phyloP scores from a whole-genome alignment of 2,888 invertebrate species.

The Pardosa pseudoannulata region DNA sequence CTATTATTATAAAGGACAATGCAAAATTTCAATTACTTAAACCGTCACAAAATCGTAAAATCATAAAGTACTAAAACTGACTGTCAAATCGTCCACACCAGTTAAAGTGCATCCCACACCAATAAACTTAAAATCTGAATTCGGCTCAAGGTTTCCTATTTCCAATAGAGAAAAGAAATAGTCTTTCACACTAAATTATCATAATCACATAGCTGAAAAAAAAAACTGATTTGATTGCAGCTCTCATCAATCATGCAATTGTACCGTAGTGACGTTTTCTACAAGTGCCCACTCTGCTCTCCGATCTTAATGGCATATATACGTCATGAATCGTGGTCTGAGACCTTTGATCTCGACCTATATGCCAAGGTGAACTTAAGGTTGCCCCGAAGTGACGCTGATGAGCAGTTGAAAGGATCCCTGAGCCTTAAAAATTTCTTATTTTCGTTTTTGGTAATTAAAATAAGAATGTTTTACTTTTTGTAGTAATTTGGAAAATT shows the following conservation, averaged over 20 bases:
- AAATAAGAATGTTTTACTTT: no score
- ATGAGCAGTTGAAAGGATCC: no score
- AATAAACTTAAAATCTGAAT: not conserved
- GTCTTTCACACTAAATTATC: not conserved
- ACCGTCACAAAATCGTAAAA: no score
- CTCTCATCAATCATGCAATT: not conserved
- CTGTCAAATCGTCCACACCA: no score
- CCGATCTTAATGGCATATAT: not conserved
- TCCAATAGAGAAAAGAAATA: not conserved
- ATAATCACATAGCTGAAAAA: not conserved
- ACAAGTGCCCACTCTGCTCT: not conserved
- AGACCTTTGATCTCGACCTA: constrained; percentile 1
- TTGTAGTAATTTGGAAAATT: no score
- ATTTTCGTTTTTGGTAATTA: no score
- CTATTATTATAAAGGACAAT: no score
- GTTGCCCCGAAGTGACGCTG: no score
- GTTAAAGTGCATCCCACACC: no score
- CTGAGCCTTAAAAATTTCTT: no score
- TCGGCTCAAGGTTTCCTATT: not conserved
- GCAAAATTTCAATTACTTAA: no score
- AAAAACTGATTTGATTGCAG: not conserved
- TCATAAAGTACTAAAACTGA: no score
- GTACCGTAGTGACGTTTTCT: not conserved
- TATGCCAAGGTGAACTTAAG: not conserved
- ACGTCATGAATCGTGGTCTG: not conserved